phyloP scores from a whole-genome alignment of 2,888 invertebrate genomes.

The Sinelater perroti region DNA sequence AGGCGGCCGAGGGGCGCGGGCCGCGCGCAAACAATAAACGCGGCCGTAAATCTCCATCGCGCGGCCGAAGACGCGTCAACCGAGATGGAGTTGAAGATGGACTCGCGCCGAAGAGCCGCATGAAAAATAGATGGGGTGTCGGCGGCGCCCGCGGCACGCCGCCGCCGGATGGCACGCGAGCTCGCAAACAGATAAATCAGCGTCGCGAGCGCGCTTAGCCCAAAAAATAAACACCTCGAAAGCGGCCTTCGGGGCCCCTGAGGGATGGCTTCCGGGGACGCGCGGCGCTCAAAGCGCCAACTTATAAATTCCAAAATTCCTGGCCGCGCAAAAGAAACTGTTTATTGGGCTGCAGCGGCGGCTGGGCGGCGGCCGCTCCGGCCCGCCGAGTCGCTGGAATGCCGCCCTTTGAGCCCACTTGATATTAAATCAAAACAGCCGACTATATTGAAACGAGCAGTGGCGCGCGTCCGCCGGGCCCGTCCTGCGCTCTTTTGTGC shows the following conservation, averaged over 20 bases:
- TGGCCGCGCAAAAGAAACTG: slow-evolving; percentile 25
- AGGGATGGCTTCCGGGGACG: slow-evolving; percentile 16
- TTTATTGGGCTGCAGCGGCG: slow-evolving; percentile 17
- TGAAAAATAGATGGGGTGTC: slow-evolving; percentile 52
- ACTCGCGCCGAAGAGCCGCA: slow-evolving; percentile 48
- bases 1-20: slow-evolving; percentile 4
- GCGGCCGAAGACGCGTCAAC: slow-evolving; percentile 47
- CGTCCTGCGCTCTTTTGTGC: slow-evolving; percentile 17
- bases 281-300: slow-evolving; percentile 16
- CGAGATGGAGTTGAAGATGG: slow-evolving; percentile 43
- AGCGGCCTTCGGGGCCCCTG: slow-evolving; percentile 17
- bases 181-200: slow-evolving; percentile 47
- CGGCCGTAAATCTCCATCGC: slow-evolving; percentile 18
- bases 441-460: slow-evolving; percentile 44
- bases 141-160: slow-evolving; percentile 41
- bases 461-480: slow-evolving; percentile 23
- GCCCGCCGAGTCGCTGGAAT: slow-evolving; percentile 42
- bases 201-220: slow-evolving; percentile 28
- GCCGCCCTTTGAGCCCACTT: slow-evolving; percentile 42
- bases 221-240: slow-evolving; percentile 37
- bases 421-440: slow-evolving; percentile 47
- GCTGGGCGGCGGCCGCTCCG: slow-evolving; percentile 34
- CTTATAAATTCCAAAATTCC: slow-evolving; percentile 27
- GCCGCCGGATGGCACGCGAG: slow-evolving; percentile 42
- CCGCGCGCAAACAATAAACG: slow-evolving; percentile 12